Evolutionary conservation across 1,140 invertebrate species (phyloP), one percentile per base, ranked within the genome.

Genomic region (Lepidurus apus): DNA sequence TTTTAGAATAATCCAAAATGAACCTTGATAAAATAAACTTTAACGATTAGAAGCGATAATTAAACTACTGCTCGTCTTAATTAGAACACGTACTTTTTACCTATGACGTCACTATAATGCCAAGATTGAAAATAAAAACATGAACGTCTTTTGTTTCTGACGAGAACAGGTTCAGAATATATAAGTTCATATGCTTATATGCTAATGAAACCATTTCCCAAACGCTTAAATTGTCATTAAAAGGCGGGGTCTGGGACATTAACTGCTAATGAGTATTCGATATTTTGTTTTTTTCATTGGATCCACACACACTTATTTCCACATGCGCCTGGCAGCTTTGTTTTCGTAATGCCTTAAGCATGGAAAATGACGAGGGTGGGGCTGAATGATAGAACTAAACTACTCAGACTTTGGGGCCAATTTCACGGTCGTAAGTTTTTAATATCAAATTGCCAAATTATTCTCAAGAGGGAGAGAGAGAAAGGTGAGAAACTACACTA

Each of bases 401-500:
- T 65, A 65, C 21, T 21, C 53, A 65, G 21, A 8, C 53, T 65
- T 13, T n/a, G 17, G 13, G 53, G 53, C 53, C n/a, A 65, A 17
- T 65, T 65, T 65, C 53, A 65, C 53, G 13, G 53, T n/a, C 53
- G 5, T 47, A 65, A 21, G 53, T n/a, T n/a, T 65, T 65, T 65
- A 1, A 21, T 65, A n/a, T n/a, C 53, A 65, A 65, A 65, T 7
- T 7, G 1, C 6, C 21, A 21, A 21, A 65, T 21, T 17, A n/a
- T 13, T 65, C 53, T 21, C 7, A 7, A 13, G 7, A 47, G 21
- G 5, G 17, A n/a, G 21, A 13, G 17, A n/a, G 53, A 65, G 21
- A 13, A 34, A 3, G 34, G 34, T 4, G 34, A 34, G 34, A 34
- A 3, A 34, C 34, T 34, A 3, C 0, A 34, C 3, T 34, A 34